Base-by-base conservation (phyloP, 2,113 vertebrate genomes). In the Uropsilus gracilis region DNA sequence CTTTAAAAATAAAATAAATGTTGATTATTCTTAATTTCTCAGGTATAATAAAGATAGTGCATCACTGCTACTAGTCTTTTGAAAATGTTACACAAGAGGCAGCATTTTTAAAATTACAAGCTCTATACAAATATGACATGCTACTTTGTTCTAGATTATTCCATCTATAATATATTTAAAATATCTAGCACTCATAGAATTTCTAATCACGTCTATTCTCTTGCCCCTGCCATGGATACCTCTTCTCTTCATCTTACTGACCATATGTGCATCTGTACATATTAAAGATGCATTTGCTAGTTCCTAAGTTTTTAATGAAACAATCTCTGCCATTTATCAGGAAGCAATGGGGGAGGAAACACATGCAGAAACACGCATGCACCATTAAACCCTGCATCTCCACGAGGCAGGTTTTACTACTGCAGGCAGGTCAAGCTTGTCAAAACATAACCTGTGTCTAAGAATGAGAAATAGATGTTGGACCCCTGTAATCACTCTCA, bases 391-490 rank as follows among this genome's bases (percentile, higher is more conserved):
- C 8, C 48, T 69, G 42, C 63, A 1, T 86, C 85, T 97, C 77
- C 69, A 94, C n/a, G 44, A 95, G 85, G 64, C 20, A 94, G 82
- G 39, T 94, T 89, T 90, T 91, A 48, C 59, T 94, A 72, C 75
- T 94, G 95, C 96, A 78, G 82, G 93, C 1, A 1, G 2, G 80
- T 39, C n/a, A 87, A 91, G 34, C 18, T 44, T 20, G 13, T 81
- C 80, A 93, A 88, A 91, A 93, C 81, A 85, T 81, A 96, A 87
- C 84, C 92, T 96, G 63, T 59, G 4, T 84, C 86, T 97, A 64
- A 96, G 94, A 89, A 39, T 13, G 71, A 96, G 88, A 86, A 96
- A 94, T 90, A 96, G 96, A 94, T 97, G 95, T 91, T 94, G 80
- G 94, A 97, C 97, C 90, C 92, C 83, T 77, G 94, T 83, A 95